phyloP scores from a whole-genome alignment of 2,888 invertebrate genomes.

The Ceraclea dissimilis region DNA sequence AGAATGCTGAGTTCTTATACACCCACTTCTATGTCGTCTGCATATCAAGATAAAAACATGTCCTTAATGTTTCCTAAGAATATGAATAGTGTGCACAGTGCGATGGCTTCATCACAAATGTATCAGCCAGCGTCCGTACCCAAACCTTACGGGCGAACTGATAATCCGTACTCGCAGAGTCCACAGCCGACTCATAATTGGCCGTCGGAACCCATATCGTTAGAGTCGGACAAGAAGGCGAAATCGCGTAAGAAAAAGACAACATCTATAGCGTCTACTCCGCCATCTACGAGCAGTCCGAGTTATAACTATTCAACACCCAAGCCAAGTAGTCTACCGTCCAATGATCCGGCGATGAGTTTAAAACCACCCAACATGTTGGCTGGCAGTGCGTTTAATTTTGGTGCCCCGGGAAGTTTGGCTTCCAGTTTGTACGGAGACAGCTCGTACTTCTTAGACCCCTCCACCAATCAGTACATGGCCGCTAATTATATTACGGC shows the following conservation, averaged over 20 bases:
- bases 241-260: conserved; percentile 40
- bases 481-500: conserved; percentile 47
- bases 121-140: conserved; percentile 37
- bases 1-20: conserved; percentile 47
- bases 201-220: conserved; percentile 6
- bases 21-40: conserved; percentile 26
- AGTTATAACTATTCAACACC: conserved; percentile 53
- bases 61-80: conserved; percentile 49
- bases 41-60: conserved; percentile 52
- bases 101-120: conserved; percentile 33
- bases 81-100: conserved; percentile 37
- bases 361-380: conserved; percentile 65
- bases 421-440: conserved; percentile 46
- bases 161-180: conserved; percentile 31
- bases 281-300: conserved; percentile 28
- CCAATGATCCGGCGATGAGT: conserved; percentile 36
- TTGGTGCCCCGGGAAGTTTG: conserved; percentile 59
- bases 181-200: conserved; percentile 17
- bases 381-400: conserved; percentile 78
- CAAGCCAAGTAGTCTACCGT: conserved; percentile 34
- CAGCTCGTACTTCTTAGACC: conserved; percentile 60
- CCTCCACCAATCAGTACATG: conserved; percentile 56
- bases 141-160: conserved; percentile 34
- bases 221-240: conserved; percentile 34
- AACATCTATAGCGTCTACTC: conserved; percentile 31